Evolutionary conservation across 2,113 vertebrate genomes (phyloP).

Genomic region (Ovis canadensis): DNA sequence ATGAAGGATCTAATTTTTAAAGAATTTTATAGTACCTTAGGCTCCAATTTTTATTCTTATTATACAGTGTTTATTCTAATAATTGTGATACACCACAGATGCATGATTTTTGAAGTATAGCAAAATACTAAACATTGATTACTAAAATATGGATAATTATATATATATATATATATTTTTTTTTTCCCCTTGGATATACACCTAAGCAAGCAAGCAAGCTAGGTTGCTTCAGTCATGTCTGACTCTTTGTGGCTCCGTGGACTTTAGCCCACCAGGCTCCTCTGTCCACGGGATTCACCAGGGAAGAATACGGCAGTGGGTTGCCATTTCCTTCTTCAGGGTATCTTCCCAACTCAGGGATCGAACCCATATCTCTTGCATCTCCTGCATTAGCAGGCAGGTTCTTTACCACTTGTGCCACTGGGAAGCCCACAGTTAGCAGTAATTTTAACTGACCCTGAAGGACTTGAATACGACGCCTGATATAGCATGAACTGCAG

Average conservation of each 20-base stretch:
- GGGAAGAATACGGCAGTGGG: neutral
- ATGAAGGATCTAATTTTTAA: neutral
- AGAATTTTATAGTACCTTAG: neutral
- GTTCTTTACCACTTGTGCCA: neutral
- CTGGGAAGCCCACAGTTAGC: neutral
- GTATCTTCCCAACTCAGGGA: neutral
- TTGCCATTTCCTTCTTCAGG: neutral
- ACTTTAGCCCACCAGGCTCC: neutral
- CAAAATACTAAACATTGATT: neutral
- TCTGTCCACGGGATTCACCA: neutral
- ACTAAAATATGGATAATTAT: neutral
- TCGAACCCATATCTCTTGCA: rapidly evolving
- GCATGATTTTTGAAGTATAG: neutral
- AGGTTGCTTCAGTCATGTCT: neutral
- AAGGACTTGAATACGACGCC: neutral
- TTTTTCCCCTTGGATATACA: neutral
- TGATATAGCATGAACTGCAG: neutral
- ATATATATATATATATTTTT: neutral
- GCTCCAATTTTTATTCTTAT: neutral
- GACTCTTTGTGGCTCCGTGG: neutral
- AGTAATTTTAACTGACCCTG: neutral
- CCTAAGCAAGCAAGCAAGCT: neutral
- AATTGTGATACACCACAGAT: neutral
- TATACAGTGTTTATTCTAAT: neutral
- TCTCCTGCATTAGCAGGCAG: neutral